phyloP scores from a whole-genome alignment of 1,140 invertebrate species.

The Panagrolaimus sp. region DNA sequence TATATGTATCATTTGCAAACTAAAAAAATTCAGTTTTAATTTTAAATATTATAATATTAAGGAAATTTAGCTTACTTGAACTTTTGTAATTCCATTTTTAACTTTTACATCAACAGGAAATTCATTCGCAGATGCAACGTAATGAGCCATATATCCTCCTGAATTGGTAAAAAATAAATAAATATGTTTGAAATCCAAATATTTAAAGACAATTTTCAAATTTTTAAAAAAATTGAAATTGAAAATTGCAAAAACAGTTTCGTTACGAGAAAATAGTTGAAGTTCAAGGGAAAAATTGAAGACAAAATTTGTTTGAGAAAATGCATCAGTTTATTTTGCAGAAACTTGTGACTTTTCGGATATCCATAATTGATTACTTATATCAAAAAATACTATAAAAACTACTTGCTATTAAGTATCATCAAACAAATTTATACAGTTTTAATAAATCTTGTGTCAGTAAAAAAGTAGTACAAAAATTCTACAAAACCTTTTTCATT shows the following conservation, averaged over 20 bases:
- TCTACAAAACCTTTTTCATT: too few relatives aligned
- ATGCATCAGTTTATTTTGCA: too few relatives aligned
- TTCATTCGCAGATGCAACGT: conserved; percentile 43
- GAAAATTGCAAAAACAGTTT: not conserved
- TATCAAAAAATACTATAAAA: too few relatives aligned
- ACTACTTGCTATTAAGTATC: too few relatives aligned
- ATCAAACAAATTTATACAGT: too few relatives aligned
- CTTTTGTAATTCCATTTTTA: conserved; percentile 37
- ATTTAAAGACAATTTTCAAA: not conserved
- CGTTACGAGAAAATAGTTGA: not conserved
- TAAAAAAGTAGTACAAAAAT: too few relatives aligned
- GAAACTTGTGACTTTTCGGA: too few relatives aligned
- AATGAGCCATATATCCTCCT: conserved; percentile 11
- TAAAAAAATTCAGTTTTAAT: conserved; percentile 30
- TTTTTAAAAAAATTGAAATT: not conserved
- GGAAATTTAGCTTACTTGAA: conserved; percentile 30
- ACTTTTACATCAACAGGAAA: conserved; percentile 41
- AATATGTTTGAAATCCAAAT: not conserved
- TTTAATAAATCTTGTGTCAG: too few relatives aligned
- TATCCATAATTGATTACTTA: too few relatives aligned
- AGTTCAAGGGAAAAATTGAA: not conserved
- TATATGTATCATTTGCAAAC: conserved; percentile 50
- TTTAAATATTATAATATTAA: conserved; percentile 17
- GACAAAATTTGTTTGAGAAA: too few relatives aligned
- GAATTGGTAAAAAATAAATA: not conserved